Conservation (phyloP, 2,888 invertebrate genomes). For the Catonia carolina region DNA sequence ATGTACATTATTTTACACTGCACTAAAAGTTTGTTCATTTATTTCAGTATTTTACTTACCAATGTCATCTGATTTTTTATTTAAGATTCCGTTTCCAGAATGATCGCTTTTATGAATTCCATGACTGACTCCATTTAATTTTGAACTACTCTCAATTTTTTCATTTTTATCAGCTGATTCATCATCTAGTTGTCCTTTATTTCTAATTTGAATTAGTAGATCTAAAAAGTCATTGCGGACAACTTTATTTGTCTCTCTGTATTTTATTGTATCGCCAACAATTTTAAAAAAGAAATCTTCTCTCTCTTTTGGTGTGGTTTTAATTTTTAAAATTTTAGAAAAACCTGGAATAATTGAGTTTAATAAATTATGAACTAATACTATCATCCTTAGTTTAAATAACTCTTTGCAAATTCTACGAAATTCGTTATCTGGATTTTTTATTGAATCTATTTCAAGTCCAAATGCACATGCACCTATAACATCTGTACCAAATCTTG, state of each 20-base stretch:
- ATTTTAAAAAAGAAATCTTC: constrained; percentile 15
- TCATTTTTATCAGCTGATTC: too few species aligned
- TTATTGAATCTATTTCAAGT: constrained; percentile 44
- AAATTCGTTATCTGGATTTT: constrained; percentile 42
- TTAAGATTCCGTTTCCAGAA: neutral
- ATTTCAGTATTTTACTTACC: neutral
- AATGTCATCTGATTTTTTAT: constrained; percentile 4
- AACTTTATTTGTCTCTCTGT: constrained; percentile 11
- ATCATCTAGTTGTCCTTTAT: constrained; percentile 15
- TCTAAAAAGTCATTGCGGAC: constrained; percentile 15
- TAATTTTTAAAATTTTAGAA: constrained; percentile 4
- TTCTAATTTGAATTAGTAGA: constrained; percentile 11
- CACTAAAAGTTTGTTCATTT: too few species aligned
- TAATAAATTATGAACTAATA: constrained; percentile 13
- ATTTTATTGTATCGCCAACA: constrained; percentile 4
- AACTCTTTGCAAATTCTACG: constrained; percentile 40
- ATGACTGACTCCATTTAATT: neutral
- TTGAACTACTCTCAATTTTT: too few species aligned
- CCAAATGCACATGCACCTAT: constrained; percentile 48
- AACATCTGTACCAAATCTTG: constrained; percentile 46
- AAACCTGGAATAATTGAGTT: constrained; percentile 2
- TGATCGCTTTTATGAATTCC: neutral
- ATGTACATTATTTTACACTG: too few species aligned
- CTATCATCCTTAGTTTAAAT: constrained; percentile 40
- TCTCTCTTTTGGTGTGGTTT: constrained; percentile 9